Evolutionary conservation across 2,113 vertebrate species (phyloP), one percentile per base, ranked within the genome.

Genomic region (Lethenteron camtschaticum): DNA sequence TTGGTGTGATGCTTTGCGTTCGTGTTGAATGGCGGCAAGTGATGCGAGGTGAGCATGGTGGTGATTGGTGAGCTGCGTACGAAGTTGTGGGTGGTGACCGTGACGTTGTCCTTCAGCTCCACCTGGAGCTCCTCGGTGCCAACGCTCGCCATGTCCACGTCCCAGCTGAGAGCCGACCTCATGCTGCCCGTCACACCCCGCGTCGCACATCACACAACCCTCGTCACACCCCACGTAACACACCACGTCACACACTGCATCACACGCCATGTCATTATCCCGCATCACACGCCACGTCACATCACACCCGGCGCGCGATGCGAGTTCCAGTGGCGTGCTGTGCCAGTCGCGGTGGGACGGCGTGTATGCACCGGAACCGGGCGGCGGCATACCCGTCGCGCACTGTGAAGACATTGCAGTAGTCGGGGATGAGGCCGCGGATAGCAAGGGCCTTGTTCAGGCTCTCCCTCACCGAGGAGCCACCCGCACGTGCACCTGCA

Each of bases 381-480:
- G 41, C 24, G 56, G 13, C 56, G 10, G 60, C 72, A 77, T 83
- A 86, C 84, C 84, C 83, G 76, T 86, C 84, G 70, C 85, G 83
- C 81, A 91, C 85, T 77, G 90, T 86, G 81, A 95, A 95, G 72
- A 96, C 94, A 12, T 88, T 90, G 76, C 94, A 99, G 79, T 92
- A 99, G 73, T 96, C 94, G 73, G 94, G 89, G 73, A 96, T 95
- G 68, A 99, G 86, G 70, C 94, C 94, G 78, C 94, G 82, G 90
- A 96, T 99, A 88, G 95, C 96, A 75, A 99, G 78, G 7, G 94
- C 94, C 78, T 99, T 99, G 84, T 95, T 99, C 70, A 99, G 79
- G 8, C 90, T 96, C 79, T 99, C 92, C 74, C 89, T 84, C 69
- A 95, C 87, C 1, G 89, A 96, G 76, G 95, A 91, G n/a, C 94